These are phyloP conservation scores for Auanema sp. DNA, from an alignment of 2,888 invertebrate species.

Conservation along the genomic window DNA sequence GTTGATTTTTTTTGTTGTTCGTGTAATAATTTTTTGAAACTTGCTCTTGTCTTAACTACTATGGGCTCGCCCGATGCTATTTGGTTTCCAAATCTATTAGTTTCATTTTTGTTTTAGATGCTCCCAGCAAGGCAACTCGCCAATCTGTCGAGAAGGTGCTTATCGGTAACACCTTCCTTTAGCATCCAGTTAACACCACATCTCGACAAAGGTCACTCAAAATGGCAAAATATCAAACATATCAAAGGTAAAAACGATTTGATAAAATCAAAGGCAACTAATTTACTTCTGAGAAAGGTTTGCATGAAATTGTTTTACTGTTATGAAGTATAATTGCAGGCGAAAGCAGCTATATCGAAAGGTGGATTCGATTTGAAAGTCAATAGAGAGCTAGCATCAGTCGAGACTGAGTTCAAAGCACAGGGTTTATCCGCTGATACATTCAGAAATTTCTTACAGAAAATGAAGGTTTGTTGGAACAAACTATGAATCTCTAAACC, in stretches of 20 bases:
- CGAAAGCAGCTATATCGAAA: slow-evolving; percentile 33
- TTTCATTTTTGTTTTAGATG: not conserved
- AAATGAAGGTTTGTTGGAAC: slow-evolving; percentile 38
- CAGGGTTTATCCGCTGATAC: slow-evolving; percentile 56
- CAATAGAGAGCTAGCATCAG: slow-evolving; percentile 49
- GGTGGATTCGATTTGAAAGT: slow-evolving; percentile 58
- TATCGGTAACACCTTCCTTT: slow-evolving; percentile 12
- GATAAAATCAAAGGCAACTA: slow-evolving; percentile 46
- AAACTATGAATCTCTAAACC: too few species aligned
- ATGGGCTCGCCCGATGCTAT: not conserved
- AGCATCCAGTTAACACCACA: slow-evolving; percentile 10
- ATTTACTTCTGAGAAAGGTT: slow-evolving; percentile 44
- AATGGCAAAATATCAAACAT: slow-evolving; percentile 62
- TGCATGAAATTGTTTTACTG: not conserved
- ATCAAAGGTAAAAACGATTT: slow-evolving; percentile 58
- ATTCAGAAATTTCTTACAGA: slow-evolving; percentile 49
- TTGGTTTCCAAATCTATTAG: not conserved
- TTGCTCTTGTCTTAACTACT: not conserved
- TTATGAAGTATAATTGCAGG: slow-evolving; percentile 19
- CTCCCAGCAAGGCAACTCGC: not conserved
- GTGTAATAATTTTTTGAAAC: not conserved
- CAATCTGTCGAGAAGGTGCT: slow-evolving; percentile 7
- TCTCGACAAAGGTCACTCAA: slow-evolving; percentile 57
- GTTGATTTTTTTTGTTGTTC: slow-evolving; percentile 9
- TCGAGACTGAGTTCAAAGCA: slow-evolving; percentile 52